Percentiles rank a stretch among this genome's conserved stretches.
Evolutionary conservation across 2,113 vertebrate species (phyloP).

Genomic region (Erythrocercus mccallii): DNA sequence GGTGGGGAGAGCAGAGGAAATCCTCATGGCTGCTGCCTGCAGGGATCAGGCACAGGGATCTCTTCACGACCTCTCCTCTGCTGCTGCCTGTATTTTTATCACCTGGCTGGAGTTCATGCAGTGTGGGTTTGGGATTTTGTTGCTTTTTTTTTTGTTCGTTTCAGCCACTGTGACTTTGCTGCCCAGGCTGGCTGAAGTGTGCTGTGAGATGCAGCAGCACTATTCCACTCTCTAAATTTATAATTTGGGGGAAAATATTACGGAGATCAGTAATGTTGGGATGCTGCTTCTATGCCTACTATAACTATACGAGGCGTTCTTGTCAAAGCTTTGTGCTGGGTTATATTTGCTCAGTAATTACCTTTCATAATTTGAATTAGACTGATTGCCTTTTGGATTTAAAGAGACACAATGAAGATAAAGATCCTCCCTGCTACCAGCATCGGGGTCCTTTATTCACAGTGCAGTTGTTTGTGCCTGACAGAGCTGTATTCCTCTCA

Average conservation of each 20-base stretch:
- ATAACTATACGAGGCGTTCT: background rate
- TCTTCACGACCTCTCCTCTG: accelerated
- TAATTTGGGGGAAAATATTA: accelerated
- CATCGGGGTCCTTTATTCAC: background rate
- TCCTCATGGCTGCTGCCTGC: background rate
- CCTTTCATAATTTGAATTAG: background rate
- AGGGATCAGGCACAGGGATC: background rate
- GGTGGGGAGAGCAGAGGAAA: background rate
- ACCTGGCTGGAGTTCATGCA: background rate
- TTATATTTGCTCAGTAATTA: background rate
- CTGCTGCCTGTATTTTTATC: background rate
- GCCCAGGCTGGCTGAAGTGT: background rate
- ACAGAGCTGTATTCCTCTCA: background rate
- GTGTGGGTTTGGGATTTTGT: background rate
- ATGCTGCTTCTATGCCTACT: background rate
- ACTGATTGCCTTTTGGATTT: background rate
- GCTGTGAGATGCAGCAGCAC: background rate
- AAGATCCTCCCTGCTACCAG: background rate
- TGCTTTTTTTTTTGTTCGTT: background rate
- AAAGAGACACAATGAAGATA: background rate
- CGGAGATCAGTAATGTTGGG: background rate
- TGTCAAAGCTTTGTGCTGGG: background rate
- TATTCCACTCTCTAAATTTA: background rate
- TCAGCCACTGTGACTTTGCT: background rate
- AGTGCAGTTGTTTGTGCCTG: background rate